A percentile compares a stretch with the other conserved stretches of the same genome.
These are phyloP conservation scores for Progne subis DNA, from an alignment of 2,113 vertebrate species.

Conservation along the genomic window DNA sequence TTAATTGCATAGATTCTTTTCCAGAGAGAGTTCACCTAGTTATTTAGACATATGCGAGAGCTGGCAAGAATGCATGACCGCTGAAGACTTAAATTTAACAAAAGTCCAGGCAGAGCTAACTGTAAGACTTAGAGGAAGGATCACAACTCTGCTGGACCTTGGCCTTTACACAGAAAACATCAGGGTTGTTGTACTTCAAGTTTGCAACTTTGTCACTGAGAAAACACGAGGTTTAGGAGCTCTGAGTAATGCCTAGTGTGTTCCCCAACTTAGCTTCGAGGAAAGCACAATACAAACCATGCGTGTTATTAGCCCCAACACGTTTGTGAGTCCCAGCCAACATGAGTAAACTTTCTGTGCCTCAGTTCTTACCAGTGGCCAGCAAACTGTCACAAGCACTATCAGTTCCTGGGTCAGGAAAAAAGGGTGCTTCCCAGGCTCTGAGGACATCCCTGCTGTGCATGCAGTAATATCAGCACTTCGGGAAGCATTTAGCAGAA, in stretches of 20 bases:
- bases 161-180: background rate
- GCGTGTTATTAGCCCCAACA: background rate
- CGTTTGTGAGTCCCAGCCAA: background rate
- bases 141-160: background rate
- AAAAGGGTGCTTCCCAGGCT: background rate
- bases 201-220: constrained; percentile 7
- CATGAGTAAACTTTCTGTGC: background rate
- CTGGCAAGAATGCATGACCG: background rate
- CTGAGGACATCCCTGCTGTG: background rate
- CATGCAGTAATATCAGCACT: background rate
- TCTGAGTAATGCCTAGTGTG: background rate
- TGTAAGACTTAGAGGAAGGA: background rate
- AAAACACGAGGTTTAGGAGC: background rate
- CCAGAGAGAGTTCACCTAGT: constrained; percentile 13
- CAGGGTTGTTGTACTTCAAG: background rate
- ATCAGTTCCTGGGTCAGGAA: background rate
- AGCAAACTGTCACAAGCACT: background rate
- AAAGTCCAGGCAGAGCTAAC: background rate
- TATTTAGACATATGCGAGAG: background rate
- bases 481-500: constrained; percentile 6
- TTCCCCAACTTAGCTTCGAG: constrained; percentile 41
- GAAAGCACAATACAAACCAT: background rate
- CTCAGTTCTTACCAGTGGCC: background rate
- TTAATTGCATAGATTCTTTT: background rate
- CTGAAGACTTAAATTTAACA: background rate